Base-by-base conservation (phyloP, 2,888 invertebrate genomes). In the Ennomos fuscantarius region DNA sequence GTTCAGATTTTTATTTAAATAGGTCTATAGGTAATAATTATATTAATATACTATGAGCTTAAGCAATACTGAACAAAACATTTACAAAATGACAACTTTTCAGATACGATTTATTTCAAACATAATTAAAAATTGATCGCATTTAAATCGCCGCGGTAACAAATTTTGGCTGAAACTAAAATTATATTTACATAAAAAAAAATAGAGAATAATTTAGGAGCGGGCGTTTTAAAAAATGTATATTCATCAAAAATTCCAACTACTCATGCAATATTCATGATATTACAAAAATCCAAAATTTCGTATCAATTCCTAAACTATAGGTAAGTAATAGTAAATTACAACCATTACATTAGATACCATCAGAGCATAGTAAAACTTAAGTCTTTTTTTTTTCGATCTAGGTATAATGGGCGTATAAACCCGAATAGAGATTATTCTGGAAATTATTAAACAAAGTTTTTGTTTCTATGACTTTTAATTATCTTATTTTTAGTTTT, bases 51-150 rank as follows among this genome's bases (percentile, higher is more conserved):
- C 82, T 88, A 87, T 88, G 82, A 78, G 79, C 88, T 88, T 89
- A 90, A 74, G 80, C 82, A 89, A 89, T 91, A 89, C 88, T 86
- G 89, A 90, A 91, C 89, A 86, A 87, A 90, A 89, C 65, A 89
- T 90, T 87, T 90, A 89, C 87, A 88, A 78, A 74, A 73, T 79
- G 77, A 80, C 79, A 86, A 87, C 85, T 82, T 77, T 76, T 78
- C 74, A 74, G 62, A 74, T 78, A 80, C 67, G 70, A 75, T 72
- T 65, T 68, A 24, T 76, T 77, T 71, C 79, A 84, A 83, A 58
- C 72, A 73, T 69, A 72, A 68, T 68, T 68, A 52, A 54, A 64
- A 70, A 70, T 71, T 24, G 36, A 70, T 76, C 74, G 62, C 60
- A 69, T 61, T 60, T 51, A 45, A 63, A 56, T 46, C 50, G 65